phyloP scores from a whole-genome alignment of 2,113 vertebrate genomes.

The Gyps fulvus region DNA sequence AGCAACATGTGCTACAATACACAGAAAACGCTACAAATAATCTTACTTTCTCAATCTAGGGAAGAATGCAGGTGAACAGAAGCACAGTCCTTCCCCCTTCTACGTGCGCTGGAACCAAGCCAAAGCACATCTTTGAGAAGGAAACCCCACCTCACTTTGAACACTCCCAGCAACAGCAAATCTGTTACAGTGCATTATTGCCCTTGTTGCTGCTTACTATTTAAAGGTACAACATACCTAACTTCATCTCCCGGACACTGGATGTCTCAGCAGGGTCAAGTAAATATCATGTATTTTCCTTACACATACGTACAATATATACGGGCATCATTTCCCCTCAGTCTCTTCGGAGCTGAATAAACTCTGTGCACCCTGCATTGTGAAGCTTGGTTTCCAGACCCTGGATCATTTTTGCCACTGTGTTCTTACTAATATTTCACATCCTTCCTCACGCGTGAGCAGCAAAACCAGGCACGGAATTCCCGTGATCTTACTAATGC shows the following conservation, averaged over 20 bases:
- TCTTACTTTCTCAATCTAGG: not conserved
- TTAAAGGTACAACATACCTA: not conserved
- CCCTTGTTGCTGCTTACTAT: not conserved
- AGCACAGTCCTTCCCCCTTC: not conserved
- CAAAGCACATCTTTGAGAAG: not conserved
- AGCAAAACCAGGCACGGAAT: not conserved
- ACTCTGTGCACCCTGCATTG: not conserved
- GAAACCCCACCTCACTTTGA: not conserved
- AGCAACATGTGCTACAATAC: not conserved
- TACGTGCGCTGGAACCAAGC: not conserved
- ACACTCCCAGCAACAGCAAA: not conserved
- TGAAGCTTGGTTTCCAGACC: not conserved
- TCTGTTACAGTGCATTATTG: not conserved
- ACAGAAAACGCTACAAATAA: not conserved
- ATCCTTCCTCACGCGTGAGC: not conserved
- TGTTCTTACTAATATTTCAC: not conserved
- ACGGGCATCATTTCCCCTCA: not conserved
- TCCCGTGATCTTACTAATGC: not conserved
- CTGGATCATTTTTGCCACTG: not conserved
- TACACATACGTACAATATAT: rapidly evolving
- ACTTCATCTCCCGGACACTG: not conserved
- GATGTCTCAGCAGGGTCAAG: not conserved
- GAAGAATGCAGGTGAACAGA: not conserved
- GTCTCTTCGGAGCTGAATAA: not conserved
- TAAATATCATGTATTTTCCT: not conserved